A percentile compares a stretch with the other conserved stretches of the same genome.
Conservation (phyloP, 2,113 vertebrate species). For the Alces alces region DNA sequence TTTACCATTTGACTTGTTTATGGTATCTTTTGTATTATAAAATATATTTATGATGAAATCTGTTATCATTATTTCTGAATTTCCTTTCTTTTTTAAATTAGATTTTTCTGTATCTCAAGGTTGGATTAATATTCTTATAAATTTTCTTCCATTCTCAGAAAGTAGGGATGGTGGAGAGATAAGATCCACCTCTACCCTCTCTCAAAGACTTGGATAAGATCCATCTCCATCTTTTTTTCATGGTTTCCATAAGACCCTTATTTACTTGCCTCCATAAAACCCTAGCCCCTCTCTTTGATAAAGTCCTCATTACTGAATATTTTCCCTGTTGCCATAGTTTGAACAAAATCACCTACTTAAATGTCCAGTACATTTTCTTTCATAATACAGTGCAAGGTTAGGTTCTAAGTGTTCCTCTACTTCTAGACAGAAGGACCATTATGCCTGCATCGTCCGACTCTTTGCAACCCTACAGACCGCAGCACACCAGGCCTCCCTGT, state of each 20-base stretch:
- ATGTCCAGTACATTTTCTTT: background rate
- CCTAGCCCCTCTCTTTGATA: background rate
- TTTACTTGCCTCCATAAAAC: background rate
- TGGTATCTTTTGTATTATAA: background rate
- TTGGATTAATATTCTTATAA: background rate
- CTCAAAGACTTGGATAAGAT: background rate
- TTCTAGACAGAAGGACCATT: background rate
- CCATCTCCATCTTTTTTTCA: background rate
- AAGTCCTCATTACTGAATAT: background rate
- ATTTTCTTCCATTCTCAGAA: background rate
- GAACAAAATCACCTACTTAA: background rate
- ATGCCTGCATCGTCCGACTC: background rate
- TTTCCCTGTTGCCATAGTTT: background rate
- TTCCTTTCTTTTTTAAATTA: constrained; percentile 1
- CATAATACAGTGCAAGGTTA: background rate
- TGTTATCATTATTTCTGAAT: background rate
- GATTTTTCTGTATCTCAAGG: background rate
- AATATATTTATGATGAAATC: background rate
- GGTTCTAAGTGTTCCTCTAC: background rate
- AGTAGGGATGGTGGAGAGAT: background rate
- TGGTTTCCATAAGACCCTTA: background rate
- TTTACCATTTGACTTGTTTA: background rate
- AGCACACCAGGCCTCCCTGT: background rate
- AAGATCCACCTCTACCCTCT: background rate
- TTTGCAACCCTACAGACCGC: accelerated